These are phyloP conservation scores for Plemyria rubiginata DNA, from an alignment of 2,888 invertebrate genomes.

Conservation along the genomic window DNA sequence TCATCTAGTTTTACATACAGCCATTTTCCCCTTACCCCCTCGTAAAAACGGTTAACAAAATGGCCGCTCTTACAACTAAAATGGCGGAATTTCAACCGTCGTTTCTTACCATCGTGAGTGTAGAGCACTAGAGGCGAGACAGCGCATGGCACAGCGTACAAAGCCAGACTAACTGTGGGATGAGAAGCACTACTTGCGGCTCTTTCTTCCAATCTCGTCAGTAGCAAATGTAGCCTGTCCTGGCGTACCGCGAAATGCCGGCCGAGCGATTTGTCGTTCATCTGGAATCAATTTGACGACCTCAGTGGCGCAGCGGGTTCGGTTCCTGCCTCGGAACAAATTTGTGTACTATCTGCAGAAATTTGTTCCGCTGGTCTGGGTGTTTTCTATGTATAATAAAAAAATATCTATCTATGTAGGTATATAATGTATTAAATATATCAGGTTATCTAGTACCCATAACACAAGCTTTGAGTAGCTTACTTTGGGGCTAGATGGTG, in stretches of 20 bases:
- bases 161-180: slow-evolving; percentile 93
- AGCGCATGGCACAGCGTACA: slow-evolving; percentile 91
- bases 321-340: too few species aligned
- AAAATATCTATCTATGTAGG: too few species aligned
- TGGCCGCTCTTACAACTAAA: not conserved
- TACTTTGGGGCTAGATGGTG: too few species aligned
- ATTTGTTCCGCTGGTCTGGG: too few species aligned
- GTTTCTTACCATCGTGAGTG: slow-evolving; percentile 68
- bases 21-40: too few species aligned
- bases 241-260: slow-evolving; percentile 87
- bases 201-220: slow-evolving; percentile 94
- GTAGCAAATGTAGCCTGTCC: slow-evolving; percentile 90
- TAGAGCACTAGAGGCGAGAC: slow-evolving; percentile 90
- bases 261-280: slow-evolving; percentile 59
- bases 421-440: too few species aligned
- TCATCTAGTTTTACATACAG: too few species aligned
- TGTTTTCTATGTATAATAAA: too few species aligned
- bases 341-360: too few species aligned
- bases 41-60: not conserved
- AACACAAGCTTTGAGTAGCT: too few species aligned
- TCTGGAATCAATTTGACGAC: slow-evolving; percentile 49
- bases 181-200: slow-evolving; percentile 93
- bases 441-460: too few species aligned
- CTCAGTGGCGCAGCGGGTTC: too few species aligned
- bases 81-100: not conserved